Evolutionary conservation across 2,113 vertebrate species (phyloP).

Genomic region (Leptosomus discolor): DNA sequence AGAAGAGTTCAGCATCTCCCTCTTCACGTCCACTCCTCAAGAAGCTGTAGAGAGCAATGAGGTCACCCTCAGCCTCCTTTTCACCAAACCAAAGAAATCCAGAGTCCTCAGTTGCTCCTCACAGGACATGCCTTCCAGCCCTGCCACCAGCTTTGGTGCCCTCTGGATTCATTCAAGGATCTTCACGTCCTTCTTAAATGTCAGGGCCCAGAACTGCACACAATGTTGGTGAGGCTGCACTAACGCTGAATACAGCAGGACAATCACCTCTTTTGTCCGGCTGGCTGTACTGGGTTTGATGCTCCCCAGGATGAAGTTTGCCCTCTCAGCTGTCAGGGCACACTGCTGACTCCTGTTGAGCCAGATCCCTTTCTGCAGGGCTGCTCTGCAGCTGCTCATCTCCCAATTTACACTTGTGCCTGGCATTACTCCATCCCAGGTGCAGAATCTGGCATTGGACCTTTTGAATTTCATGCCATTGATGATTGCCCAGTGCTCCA

Average conservation of each 20-base stretch:
- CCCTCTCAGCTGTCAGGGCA: too few relatives aligned
- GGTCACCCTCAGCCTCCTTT: too few relatives aligned
- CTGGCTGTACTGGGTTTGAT: too few relatives aligned
- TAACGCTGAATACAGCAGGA: too few relatives aligned
- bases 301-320: too few relatives aligned
- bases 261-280: too few relatives aligned
- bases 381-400: neutral
- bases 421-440: fast-evolving
- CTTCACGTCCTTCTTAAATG: neutral
- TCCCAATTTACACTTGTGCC: neutral
- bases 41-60: too few relatives aligned
- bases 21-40: too few relatives aligned
- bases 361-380: too few relatives aligned
- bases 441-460: too few relatives aligned
- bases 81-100: neutral
- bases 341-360: too few relatives aligned
- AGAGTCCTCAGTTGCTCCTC: neutral
- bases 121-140: neutral
- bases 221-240: neutral
- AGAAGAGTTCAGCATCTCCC: neutral
- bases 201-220: neutral
- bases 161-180: neutral
- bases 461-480: neutral
- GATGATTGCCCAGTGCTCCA: neutral
- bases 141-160: neutral